These are phyloP conservation scores for Adoxophyes honmai DNA, from an alignment of 1,140 invertebrate genomes.

Conservation along the genomic window DNA sequence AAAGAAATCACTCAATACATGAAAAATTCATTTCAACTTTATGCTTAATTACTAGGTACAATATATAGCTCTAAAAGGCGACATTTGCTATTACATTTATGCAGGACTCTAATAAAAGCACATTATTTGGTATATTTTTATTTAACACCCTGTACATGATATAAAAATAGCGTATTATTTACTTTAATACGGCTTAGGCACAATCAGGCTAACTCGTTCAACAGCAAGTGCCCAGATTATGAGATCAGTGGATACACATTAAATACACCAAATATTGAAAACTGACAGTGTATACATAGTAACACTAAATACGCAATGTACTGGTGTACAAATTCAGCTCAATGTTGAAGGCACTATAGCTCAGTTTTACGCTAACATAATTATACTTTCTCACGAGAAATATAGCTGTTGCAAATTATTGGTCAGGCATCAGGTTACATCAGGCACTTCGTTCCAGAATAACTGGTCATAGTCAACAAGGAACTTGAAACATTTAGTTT, in stretches of 20 bases:
- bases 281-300: slow-evolving; percentile 20
- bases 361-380: slow-evolving; percentile 8
- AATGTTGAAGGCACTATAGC: slow-evolving; percentile 24
- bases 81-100: slow-evolving; percentile 47
- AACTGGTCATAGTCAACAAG: neutral
- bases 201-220: slow-evolving; percentile 46
- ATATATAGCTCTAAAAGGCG: slow-evolving; percentile 39
- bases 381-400: neutral
- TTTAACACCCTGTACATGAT: slow-evolving; percentile 71
- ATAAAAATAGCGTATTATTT: slow-evolving; percentile 65
- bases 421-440: neutral
- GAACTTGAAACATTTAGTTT: neutral
- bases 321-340: neutral
- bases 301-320: slow-evolving; percentile 17
- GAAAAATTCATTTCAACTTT: slow-evolving; percentile 5
- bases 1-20: slow-evolving; percentile 13
- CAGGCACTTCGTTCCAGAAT: slow-evolving; percentile 7
- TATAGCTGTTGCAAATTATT: slow-evolving; percentile 1
- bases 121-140: slow-evolving; percentile 67
- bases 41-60: slow-evolving; percentile 2
- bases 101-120: slow-evolving; percentile 58
- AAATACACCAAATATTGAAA: slow-evolving; percentile 26
- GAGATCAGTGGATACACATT: slow-evolving; percentile 57
- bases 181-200: slow-evolving; percentile 52
- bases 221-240: slow-evolving; percentile 42